Base-by-base conservation (phyloP, 2,797 vertebrate genomes). In the Gambusia yucatana region DNA sequence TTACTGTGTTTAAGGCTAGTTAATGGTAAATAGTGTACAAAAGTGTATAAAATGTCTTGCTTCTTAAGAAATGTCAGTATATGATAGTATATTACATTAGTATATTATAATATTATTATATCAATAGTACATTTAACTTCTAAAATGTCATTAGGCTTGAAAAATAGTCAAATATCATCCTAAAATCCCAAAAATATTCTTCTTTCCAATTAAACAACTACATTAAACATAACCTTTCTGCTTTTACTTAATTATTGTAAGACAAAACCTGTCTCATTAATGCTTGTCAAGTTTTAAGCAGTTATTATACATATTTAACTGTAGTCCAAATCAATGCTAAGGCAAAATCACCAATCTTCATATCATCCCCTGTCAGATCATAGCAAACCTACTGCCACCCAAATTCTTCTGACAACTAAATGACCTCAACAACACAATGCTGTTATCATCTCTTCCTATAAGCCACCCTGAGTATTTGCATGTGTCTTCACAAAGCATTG, bases 391-490 rank as follows among this genome's bases (percentile, higher is more conserved):
- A 25, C 5, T 22, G 20, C 41, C 22, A 13, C 1, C 8, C 22
- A 13, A 14, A 69, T n/a, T n/a, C 41, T 69, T 3, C 17, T 69
- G 65, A 2, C 9, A 65, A 65, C 50, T 73, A 44, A 48, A 83
- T 77, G 52, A 71, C 55, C 72, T 52, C 50, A 80, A 13, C 20
- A 43, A n/a, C 39, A 77, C 46, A 5, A 14, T 44, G 17, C 77
- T 14, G 43, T 86, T 70, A 91, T 86, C 77, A 71, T 76, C 57
- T 73, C 55, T 17, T 81, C 71, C 36, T 30, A 77, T 33, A n/a
- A 46, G 30, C 63, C 77, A 72, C 73, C 20, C 22, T 52, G 50
- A 52, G 7, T 52, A 44, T 75, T 25, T 28, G 75, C 86, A 88
- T 86, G 84, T 55, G 65, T 76, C 46, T 25, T 17, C 33, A 65